These are phyloP conservation scores for Trididemnum nubilum DNA, from an alignment of 23 tunicate genomes.

Conservation along the genomic window DNA sequence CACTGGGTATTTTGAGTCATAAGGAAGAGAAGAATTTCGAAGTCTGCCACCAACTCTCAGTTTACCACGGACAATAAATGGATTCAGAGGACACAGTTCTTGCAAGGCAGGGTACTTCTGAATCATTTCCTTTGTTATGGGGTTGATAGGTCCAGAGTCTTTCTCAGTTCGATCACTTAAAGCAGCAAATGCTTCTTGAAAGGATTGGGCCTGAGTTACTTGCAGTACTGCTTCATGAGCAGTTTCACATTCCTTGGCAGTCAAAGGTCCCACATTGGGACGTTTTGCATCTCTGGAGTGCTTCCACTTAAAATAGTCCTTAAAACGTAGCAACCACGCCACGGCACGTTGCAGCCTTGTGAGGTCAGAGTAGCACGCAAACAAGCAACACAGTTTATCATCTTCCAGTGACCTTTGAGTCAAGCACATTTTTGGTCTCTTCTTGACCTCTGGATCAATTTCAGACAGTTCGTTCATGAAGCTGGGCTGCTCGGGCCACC, in stretches of 20 bases:
- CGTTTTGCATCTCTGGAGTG: not conserved
- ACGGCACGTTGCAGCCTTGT: not conserved
- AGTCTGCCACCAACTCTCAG: not conserved
- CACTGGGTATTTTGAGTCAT: not conserved
- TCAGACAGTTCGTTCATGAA: not conserved
- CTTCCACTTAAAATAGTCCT: not conserved
- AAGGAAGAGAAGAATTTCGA: not conserved
- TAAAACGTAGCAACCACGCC: not conserved
- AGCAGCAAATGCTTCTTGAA: too few relatives aligned
- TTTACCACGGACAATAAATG: not conserved
- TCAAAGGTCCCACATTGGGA: not conserved
- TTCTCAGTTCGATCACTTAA: not conserved
- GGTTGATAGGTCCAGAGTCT: not conserved
- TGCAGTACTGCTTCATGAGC: not conserved
- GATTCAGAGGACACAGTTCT: not conserved
- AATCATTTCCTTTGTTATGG: not conserved
- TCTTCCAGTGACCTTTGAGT: too few relatives aligned
- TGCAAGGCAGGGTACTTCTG: not conserved
- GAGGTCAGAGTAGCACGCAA: too few relatives aligned
- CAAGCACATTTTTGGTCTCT: not conserved
- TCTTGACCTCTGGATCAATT: constrained; percentile 5
- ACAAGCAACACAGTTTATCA: not conserved
- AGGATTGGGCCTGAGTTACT: not conserved
- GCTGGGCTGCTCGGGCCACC: constrained; percentile 13
- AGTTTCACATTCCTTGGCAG: not conserved